Evolutionary conservation across 2,797 vertebrate species (phyloP).

Genomic region (Arctocebus calabarensis): DNA sequence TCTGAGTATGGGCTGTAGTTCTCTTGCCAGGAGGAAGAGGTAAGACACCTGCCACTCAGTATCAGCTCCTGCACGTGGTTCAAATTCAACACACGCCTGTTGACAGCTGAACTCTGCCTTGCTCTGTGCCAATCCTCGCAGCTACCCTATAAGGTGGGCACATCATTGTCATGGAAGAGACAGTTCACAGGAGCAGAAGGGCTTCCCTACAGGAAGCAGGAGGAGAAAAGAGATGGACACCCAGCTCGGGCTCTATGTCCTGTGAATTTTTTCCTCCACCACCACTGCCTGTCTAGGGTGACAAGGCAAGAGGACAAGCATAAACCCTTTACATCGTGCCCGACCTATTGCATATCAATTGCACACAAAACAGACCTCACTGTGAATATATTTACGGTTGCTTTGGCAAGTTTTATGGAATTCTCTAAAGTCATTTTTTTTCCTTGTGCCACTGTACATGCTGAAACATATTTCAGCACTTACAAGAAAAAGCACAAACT

Average conservation of each 20-base stretch:
- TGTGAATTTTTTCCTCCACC: background rate
- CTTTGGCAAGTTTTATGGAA: constrained; percentile 65
- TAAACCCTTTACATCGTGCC: background rate
- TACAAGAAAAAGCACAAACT: constrained; percentile 69
- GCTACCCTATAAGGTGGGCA: background rate
- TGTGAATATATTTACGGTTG: background rate
- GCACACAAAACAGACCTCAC: constrained; percentile 27
- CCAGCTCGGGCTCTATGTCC: background rate
- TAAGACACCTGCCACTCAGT: background rate
- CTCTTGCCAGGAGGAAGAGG: rapidly evolving
- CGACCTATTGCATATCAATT: background rate
- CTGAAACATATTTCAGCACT: constrained; percentile 71
- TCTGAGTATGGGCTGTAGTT: rapidly evolving
- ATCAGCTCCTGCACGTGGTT: background rate
- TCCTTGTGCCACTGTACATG: constrained; percentile 64
- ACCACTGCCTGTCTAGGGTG: background rate
- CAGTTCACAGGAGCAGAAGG: background rate
- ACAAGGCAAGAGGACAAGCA: background rate
- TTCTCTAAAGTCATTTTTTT: constrained; percentile 75
- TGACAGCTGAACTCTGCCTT: background rate
- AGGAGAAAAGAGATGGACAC: background rate
- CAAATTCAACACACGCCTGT: background rate
- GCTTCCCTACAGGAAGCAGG: background rate
- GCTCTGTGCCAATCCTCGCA: background rate
- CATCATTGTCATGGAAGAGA: background rate